phyloP scores from a whole-genome alignment of 2,113 vertebrate species.

The Xerus inauris region DNA sequence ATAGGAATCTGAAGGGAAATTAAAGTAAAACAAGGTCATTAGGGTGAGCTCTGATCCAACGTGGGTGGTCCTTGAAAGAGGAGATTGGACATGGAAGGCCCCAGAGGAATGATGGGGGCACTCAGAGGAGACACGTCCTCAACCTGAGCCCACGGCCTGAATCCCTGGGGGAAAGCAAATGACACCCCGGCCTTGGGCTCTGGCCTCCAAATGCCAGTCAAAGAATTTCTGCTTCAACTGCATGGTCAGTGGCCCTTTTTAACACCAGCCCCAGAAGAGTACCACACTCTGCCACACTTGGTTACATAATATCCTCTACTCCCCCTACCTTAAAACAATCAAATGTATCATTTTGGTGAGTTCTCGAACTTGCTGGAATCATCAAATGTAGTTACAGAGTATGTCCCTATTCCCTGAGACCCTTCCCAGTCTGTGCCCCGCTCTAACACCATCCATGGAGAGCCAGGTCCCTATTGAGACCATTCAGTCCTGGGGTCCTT shows the following conservation, averaged over 20 bases:
- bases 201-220: no score
- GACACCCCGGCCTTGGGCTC: accelerated
- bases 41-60: no score
- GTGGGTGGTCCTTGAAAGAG: not conserved
- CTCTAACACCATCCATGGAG: no score
- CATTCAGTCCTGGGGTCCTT: not conserved
- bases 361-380: not conserved
- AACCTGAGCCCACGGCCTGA: accelerated
- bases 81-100: not conserved
- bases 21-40: not conserved
- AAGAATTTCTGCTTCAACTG: accelerated
- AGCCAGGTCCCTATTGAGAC: no score
- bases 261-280: not conserved
- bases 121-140: no score
- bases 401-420: no score
- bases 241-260: no score
- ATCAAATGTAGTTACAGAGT: not conserved
- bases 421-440: accelerated
- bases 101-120: not conserved
- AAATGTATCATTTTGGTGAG: not conserved
- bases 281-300: no score
- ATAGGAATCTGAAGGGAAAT: not conserved
- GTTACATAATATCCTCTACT: not conserved
- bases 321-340: not conserved
- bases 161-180: not conserved